These are phyloP conservation scores for Pocota personata DNA, from an alignment of 2,888 invertebrate genomes.

Conservation along the genomic window DNA sequence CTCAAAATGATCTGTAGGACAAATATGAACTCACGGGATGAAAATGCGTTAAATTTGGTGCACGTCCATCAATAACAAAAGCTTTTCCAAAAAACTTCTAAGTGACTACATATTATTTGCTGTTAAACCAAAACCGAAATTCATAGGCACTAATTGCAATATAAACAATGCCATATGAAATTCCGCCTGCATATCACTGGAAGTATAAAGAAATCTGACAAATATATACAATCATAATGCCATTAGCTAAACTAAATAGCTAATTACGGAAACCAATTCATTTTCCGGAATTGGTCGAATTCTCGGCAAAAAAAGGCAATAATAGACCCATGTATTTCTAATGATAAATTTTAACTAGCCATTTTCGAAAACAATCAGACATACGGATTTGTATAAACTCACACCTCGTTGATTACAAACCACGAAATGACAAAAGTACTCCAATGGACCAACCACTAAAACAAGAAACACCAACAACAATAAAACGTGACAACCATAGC, in stretches of 20 bases:
- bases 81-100: too few relatives aligned
- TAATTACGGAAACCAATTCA: background rate
- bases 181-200: background rate
- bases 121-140: background rate
- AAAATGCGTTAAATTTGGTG: too few relatives aligned
- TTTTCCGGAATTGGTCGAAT: background rate
- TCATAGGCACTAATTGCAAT: background rate
- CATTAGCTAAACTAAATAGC: background rate
- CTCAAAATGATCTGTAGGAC: too few relatives aligned
- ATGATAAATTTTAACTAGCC: too few relatives aligned
- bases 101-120: too few relatives aligned
- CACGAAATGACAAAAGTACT: conserved; percentile 30
- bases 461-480: conserved; percentile 11
- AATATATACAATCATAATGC: background rate
- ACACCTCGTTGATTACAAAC: conserved; percentile 14
- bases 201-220: background rate
- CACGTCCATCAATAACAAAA: too few relatives aligned
- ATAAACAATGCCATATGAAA: background rate
- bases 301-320: background rate
- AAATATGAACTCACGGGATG: too few relatives aligned
- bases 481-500: conserved; percentile 8
- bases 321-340: too few relatives aligned
- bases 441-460: conserved; percentile 13
- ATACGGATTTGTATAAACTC: background rate
- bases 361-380: background rate